Conservation (phyloP, 1,140 invertebrate genomes). For the Drosophila teissieri region DNA sequence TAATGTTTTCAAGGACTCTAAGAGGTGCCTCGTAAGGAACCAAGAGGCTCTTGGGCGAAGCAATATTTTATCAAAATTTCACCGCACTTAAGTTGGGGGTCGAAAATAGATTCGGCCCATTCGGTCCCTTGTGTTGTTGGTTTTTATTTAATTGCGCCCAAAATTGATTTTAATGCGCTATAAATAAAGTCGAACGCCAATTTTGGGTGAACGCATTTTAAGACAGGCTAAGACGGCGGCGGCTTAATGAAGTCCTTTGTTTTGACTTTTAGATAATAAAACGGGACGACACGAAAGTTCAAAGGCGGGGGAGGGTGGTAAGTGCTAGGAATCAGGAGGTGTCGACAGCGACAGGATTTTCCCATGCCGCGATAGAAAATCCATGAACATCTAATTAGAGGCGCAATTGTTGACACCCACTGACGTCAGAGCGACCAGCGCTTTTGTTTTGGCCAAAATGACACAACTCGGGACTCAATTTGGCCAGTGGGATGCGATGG, state of each 20-base stretch:
- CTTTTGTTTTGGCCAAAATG: conserved; percentile 27
- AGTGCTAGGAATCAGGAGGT: conserved; percentile 28
- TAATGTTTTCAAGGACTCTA: conserved; percentile 37
- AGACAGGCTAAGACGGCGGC: conserved; percentile 42
- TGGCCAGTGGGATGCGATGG: conserved; percentile 2
- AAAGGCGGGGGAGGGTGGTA: neutral
- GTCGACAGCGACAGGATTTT: conserved; percentile 4
- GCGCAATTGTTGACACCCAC: conserved; percentile 62
- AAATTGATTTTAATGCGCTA: conserved; percentile 78
- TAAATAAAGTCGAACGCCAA: conserved; percentile 71
- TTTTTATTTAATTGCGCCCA: conserved; percentile 70
- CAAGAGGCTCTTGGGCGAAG: conserved; percentile 10
- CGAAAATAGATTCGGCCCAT: conserved; percentile 32
- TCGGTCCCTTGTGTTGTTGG: conserved; percentile 2
- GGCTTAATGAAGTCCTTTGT: conserved; percentile 77
- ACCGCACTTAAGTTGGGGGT: conserved; percentile 21
- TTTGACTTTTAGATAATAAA: conserved; percentile 19
- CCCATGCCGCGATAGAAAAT: conserved; percentile 34
- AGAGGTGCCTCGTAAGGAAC: conserved; percentile 7
- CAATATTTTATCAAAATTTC: conserved; percentile 32
- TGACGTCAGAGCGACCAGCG: conserved; percentile 67
- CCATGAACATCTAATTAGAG: conserved; percentile 70
- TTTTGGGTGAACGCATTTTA: conserved; percentile 61
- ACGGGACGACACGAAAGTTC: neutral
- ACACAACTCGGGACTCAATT: conserved; percentile 38